A percentile compares a stretch with the other conserved stretches of the same genome.
Conservation (phyloP, 2,113 vertebrate genomes). For the Nibea coibor region DNA sequence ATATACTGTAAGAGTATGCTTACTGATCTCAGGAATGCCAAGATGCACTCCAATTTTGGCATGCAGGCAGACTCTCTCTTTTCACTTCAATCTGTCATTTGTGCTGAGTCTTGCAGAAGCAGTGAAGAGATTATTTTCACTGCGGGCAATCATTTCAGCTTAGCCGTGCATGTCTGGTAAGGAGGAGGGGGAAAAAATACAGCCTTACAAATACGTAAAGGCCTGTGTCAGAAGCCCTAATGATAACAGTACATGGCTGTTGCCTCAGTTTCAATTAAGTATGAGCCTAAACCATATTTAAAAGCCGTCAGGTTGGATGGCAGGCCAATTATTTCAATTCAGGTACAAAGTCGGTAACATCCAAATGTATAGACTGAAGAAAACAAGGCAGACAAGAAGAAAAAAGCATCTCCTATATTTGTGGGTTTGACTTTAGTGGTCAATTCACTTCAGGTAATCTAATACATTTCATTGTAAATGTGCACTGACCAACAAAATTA, state of each 20-base stretch:
- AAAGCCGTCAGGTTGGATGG: conserved; percentile 52
- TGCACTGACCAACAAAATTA: conserved; percentile 50
- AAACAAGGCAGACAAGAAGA: conserved; percentile 20
- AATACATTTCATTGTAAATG: conserved; percentile 49
- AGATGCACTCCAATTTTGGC: conserved; percentile 69
- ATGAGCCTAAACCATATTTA: conserved; percentile 52
- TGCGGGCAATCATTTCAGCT: conserved; percentile 78
- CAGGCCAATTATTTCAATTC: conserved; percentile 44
- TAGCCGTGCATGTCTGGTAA: conserved; percentile 74
- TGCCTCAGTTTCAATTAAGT: conserved; percentile 63
- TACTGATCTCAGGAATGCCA: conserved; percentile 69
- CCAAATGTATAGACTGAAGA: conserved; percentile 43
- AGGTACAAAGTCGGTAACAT: conserved; percentile 42
- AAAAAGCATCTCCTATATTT: conserved; percentile 13
- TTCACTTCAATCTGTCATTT: conserved; percentile 71
- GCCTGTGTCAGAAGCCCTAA: conserved; percentile 60
- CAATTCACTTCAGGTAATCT: conserved; percentile 37
- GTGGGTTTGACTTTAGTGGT: conserved; percentile 31
- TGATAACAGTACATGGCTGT: conserved; percentile 70
- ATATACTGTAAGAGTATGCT: conserved; percentile 62
- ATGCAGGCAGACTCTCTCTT: conserved; percentile 64
- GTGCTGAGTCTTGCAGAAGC: conserved; percentile 75
- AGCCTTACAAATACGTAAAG: conserved; percentile 61
- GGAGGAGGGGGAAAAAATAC: conserved; percentile 35
- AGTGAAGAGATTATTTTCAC: conserved; percentile 75